Base-by-base conservation (phyloP, 2,113 vertebrate species). In the Pungitius pungitius region DNA sequence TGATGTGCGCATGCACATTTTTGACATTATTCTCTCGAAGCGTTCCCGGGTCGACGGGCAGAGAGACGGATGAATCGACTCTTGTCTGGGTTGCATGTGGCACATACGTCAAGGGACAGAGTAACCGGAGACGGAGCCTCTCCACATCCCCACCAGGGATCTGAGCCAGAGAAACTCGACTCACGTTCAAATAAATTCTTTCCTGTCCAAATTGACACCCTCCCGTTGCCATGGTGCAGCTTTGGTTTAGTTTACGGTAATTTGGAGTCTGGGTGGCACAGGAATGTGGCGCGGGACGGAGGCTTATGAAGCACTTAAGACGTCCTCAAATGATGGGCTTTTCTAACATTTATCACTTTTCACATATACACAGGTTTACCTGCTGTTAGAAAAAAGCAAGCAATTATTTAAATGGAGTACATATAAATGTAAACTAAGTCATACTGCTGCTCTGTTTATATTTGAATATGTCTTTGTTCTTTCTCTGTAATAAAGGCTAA, bases 181-280 rank as follows among this genome's bases (percentile, higher is more conserved):
- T 90, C 85, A 89, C 62, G 68, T 85, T 92, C 77, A 92, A 92
- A 93, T 93, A 92, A 90, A 91, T 90, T 81, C 75, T 87, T 92
- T 90, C 88, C 89, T 87, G 75, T 89, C 86, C 83, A 91, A 87
- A 89, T 85, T 87, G 88, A 92, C 90, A 91, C 87, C 85, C 87
- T 88, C 89, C 80, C 82, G 81, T 88, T 90, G 77, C 85, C 77
- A 79, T 72, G 81, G 82, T 77, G 83, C 81, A 78, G 77, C 78
- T 85, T 75, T 77, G 86, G 84, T 82, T 90, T 82, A 74, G 87
- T 87, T 92, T 89, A 85, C 85, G 91, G 87, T 90, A 80, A 89
- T 91, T 90, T 90, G 57, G 78, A 90, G 75, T 86, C 74, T 90
- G 84, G 87, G 89, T 91, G 91, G 91, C 90, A 92, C 69, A 73